Evolutionary conservation across 1,140 invertebrate species (phyloP).

Genomic region (Drosophila varians): DNA sequence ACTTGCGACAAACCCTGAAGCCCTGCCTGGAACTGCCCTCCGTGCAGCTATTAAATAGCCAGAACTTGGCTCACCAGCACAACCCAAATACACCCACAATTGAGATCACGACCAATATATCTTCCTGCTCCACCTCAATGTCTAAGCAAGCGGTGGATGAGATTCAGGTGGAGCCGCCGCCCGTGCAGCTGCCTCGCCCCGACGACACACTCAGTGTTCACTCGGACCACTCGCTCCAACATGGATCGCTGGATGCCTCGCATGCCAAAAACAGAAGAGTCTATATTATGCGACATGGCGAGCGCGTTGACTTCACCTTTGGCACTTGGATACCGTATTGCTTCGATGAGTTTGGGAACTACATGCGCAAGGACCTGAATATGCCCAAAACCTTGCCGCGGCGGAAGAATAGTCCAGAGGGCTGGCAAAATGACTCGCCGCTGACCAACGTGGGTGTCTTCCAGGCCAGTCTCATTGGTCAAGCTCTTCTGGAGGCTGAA

Average conservation of each 20-base stretch:
- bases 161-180: constrained; percentile 72
- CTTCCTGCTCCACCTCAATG: constrained; percentile 51
- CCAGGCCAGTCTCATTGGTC: constrained; percentile 90
- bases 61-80: constrained; percentile 57
- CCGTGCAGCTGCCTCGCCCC: constrained; percentile 49
- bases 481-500: constrained; percentile 88
- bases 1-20: constrained; percentile 71
- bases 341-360: constrained; percentile 91
- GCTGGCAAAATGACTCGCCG: constrained; percentile 92
- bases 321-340: constrained; percentile 94
- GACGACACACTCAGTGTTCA: constrained; percentile 75
- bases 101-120: constrained; percentile 73
- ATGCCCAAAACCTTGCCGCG: constrained; percentile 90
- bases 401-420: constrained; percentile 86
- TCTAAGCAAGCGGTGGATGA: constrained; percentile 63
- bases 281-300: constrained; percentile 89
- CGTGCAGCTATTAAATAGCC: constrained; percentile 57
- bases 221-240: constrained; percentile 58
- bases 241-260: constrained; percentile 26
- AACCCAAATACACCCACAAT: constrained; percentile 73
- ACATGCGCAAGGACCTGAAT: constrained; percentile 93
- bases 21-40: constrained; percentile 74
- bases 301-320: constrained; percentile 96
- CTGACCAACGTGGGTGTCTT: constrained; percentile 92
- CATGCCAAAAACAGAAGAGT: constrained; percentile 84